Evolutionary conservation across 2,888 invertebrate species (phyloP).

Genomic region (Conchocele bisecta): DNA sequence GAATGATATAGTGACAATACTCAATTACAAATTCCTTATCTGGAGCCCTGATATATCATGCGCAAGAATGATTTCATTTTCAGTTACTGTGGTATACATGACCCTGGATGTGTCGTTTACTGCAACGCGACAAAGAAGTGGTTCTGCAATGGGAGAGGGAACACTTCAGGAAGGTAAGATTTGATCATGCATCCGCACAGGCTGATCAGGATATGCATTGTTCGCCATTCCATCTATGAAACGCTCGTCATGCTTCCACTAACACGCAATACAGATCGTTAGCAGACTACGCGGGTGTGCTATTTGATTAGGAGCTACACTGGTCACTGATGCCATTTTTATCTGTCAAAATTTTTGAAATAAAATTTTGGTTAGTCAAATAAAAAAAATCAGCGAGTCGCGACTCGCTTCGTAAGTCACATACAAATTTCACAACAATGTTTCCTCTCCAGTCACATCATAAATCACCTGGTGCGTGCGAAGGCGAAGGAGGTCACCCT

Average conservation of each 20-base stretch:
- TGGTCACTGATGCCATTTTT: neutral
- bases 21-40: too few species aligned
- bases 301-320: too few species aligned
- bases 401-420: neutral
- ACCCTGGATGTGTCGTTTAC: constrained; percentile 98
- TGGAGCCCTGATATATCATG: too few species aligned
- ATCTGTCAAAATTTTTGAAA: too few species aligned
- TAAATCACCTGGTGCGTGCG: constrained; percentile 99
- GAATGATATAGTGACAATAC: too few species aligned
- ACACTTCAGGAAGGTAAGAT: constrained; percentile 92
- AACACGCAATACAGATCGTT: too few species aligned
- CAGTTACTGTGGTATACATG: constrained; percentile 99
- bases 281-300: too few species aligned
- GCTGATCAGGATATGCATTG: too few species aligned
- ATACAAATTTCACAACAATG: neutral
- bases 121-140: constrained; percentile 99
- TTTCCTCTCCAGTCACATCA: constrained; percentile 91
- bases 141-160: constrained; percentile 99
- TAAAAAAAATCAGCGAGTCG: too few species aligned
- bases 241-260: too few species aligned
- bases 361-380: too few species aligned
- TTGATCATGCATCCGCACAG: neutral
- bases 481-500: constrained; percentile 99
- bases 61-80: constrained; percentile 59
- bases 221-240: too few species aligned